Conservation (phyloP, 1,140 invertebrate species). For the Drosophila gunungcola region DNA sequence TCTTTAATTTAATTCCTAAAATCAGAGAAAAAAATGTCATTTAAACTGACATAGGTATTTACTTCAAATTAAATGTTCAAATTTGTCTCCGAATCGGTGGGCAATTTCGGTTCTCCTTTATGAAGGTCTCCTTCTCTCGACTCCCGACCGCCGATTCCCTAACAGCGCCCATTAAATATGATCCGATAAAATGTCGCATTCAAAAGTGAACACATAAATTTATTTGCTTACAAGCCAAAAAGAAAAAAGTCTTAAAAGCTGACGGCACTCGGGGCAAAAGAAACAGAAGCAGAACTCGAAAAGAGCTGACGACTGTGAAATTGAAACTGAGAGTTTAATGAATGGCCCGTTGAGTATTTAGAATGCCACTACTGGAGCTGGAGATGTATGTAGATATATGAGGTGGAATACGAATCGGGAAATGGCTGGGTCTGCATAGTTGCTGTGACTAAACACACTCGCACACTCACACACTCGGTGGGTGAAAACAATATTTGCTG, state of each 20-base stretch:
- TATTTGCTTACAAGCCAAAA: conserved; percentile 55
- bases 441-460: conserved; percentile 18
- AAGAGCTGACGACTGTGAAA: conserved; percentile 48
- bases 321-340: conserved; percentile 55
- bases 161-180: conserved; percentile 50
- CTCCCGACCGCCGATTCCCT: not conserved
- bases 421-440: not conserved
- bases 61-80: conserved; percentile 11
- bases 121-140: conserved; percentile 18
- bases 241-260: conserved; percentile 35
- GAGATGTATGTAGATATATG: not conserved
- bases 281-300: conserved; percentile 40
- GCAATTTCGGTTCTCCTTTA: conserved; percentile 9
- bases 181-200: conserved; percentile 50
- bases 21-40: not conserved
- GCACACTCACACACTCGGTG: not conserved
- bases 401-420: not conserved
- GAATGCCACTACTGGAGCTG: conserved; percentile 33
- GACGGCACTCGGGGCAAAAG: conserved; percentile 21
- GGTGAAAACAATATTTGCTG: conserved; percentile 6
- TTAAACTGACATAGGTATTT: conserved; percentile 6
- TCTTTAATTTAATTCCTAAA: not conserved
- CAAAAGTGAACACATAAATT: conserved; percentile 52
- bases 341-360: conserved; percentile 38
- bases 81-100: conserved; percentile 24